Conservation (phyloP, 1,140 invertebrate genomes). For the Tetraneura akinire region DNA sequence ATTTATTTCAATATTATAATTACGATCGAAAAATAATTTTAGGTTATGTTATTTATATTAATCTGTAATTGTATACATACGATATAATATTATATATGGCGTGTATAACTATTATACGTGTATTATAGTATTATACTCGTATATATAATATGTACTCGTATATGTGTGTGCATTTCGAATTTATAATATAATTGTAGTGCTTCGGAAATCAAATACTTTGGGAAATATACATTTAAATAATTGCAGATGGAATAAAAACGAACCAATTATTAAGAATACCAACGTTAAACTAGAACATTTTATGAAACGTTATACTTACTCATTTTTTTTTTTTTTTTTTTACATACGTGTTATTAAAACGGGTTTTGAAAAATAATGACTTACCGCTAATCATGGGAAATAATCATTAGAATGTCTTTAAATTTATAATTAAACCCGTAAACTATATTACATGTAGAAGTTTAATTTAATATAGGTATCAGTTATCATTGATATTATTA, state of each 20-base stretch:
- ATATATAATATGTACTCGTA: too few relatives aligned
- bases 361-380: slow-evolving; percentile 25
- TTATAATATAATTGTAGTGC: slow-evolving; percentile 11
- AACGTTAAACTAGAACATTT: slow-evolving; percentile 26
- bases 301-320: neutral
- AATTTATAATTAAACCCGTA: slow-evolving; percentile 14
- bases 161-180: too few relatives aligned
- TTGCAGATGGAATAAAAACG: neutral
- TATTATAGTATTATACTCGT: too few relatives aligned
- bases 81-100: too few relatives aligned
- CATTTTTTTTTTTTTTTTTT: neutral
- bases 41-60: neutral
- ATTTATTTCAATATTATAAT: neutral
- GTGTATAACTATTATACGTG: too few relatives aligned
- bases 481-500: slow-evolving; percentile 1
- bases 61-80: too few relatives aligned
- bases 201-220: slow-evolving; percentile 25
- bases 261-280: slow-evolving; percentile 13
- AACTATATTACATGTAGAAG: neutral
- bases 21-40: neutral
- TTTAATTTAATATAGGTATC: slow-evolving; percentile 32
- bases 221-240: neutral
- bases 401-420: slow-evolving; percentile 9
- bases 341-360: slow-evolving; percentile 4
- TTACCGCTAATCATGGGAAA: slow-evolving; percentile 35